Evolutionary conservation across 2,797 vertebrate species (phyloP).

Genomic region (Toxotes lorentzi): DNA sequence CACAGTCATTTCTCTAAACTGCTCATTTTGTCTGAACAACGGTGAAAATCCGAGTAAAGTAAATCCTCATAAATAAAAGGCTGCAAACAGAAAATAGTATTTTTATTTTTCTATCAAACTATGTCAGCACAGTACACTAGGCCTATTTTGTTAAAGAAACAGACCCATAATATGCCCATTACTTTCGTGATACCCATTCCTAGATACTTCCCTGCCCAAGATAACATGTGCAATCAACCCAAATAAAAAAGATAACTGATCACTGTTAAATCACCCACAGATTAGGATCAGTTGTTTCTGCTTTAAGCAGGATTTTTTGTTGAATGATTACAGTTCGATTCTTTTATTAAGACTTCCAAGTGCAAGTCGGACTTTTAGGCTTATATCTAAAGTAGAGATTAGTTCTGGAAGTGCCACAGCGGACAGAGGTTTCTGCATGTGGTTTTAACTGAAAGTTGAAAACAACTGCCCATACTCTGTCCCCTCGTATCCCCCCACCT

Average conservation of each 20-base stretch:
- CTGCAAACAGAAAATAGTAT: not conserved
- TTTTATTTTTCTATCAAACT: not conserved
- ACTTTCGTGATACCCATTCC: not conserved
- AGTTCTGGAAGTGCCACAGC: not conserved
- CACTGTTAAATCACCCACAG: not conserved
- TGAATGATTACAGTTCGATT: not conserved
- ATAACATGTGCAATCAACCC: not conserved
- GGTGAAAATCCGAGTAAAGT: not conserved
- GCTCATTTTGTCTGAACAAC: not conserved
- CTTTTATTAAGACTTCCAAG: not conserved
- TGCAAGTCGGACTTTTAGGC: not conserved
- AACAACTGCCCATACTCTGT: constrained; percentile 22
- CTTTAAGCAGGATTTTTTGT: not conserved
- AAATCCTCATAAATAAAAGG: not conserved
- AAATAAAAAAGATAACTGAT: not conserved
- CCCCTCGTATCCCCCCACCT: not conserved
- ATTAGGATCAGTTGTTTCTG: not conserved
- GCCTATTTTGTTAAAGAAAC: constrained; percentile 13
- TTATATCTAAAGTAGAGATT: constrained; percentile 4
- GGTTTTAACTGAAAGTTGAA: constrained; percentile 70
- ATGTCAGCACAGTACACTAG: too few species aligned
- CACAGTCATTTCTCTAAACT: not conserved
- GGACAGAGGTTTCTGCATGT: constrained; percentile 52
- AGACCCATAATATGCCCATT: not conserved
- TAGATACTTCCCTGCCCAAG: not conserved